Conservation (phyloP, 2,113 vertebrate genomes). For the Taxidea taxus region DNA sequence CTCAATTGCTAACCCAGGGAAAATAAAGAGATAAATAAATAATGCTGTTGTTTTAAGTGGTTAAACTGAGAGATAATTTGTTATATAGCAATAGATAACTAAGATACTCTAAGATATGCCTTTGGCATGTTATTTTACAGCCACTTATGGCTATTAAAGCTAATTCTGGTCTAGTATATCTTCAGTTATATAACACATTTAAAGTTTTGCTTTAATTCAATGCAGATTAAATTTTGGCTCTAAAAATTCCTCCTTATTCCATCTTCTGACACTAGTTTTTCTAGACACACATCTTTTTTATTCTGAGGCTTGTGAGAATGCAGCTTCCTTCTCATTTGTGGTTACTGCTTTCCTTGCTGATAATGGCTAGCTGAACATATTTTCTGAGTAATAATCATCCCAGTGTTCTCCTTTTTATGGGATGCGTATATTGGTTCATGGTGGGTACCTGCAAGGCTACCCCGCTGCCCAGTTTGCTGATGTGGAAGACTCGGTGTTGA, state of each 20-base stretch:
- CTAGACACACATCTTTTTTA: neutral
- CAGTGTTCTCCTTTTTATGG: neutral
- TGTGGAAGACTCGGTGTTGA: neutral
- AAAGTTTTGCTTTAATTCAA: neutral
- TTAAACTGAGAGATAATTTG: neutral
- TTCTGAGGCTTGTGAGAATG: neutral
- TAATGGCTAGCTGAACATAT: neutral
- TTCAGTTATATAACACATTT: neutral
- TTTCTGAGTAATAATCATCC: neutral
- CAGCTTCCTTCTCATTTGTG: neutral
- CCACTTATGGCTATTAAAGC: neutral
- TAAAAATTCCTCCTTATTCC: neutral
- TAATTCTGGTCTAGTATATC: neutral
- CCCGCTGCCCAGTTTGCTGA: neutral
- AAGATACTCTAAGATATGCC: neutral
- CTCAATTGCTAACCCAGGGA: neutral
- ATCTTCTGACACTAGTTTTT: neutral
- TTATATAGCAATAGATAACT: neutral
- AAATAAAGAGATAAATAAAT: neutral
- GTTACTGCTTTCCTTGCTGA: neutral
- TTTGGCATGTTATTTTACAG: neutral
- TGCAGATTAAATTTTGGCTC: neutral
- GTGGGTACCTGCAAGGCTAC: neutral
- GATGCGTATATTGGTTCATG: too few relatives aligned
- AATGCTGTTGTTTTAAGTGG: neutral